A percentile compares a stretch with the other conserved stretches of the same genome.
These are phyloP conservation scores for Lepidurus packardi DNA, from an alignment of 1,140 invertebrate species.

Conservation along the genomic window DNA sequence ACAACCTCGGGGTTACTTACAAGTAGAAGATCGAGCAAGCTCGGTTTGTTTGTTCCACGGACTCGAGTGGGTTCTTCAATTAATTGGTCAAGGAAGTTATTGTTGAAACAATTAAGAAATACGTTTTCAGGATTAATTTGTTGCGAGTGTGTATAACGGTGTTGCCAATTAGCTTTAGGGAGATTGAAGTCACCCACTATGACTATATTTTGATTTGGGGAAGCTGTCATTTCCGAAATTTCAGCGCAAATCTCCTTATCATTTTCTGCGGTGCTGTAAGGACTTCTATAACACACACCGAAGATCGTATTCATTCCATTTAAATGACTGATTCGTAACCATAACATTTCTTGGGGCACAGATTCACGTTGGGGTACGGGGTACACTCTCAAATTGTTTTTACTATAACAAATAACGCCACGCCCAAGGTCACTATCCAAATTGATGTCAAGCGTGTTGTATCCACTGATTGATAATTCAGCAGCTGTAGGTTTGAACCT, in stretches of 20 bases:
- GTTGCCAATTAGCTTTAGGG: conserved; percentile 20
- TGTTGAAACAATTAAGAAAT: conserved; percentile 25
- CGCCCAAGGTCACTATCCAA: conserved; percentile 1
- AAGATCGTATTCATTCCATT: neutral
- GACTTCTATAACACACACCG: neutral
- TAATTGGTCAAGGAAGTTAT: conserved; percentile 22
- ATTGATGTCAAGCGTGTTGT: neutral
- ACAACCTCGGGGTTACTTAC: conserved; percentile 28
- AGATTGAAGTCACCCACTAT: neutral
- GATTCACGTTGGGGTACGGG: neutral
- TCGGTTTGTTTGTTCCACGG: conserved; percentile 20
- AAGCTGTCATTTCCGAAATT: conserved; percentile 18
- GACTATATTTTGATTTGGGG: conserved; percentile 5
- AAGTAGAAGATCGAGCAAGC: conserved; percentile 27
- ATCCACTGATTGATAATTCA: conserved; percentile 13
- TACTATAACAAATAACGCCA: conserved; percentile 17
- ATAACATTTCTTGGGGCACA: conserved; percentile 27
- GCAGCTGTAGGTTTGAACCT: conserved; percentile 23
- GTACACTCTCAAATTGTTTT: conserved; percentile 20
- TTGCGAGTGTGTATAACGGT: neutral
- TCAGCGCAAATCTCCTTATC: neutral
- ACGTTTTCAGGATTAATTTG: neutral
- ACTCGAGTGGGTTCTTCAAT: conserved; percentile 2
- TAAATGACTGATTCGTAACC: neutral
- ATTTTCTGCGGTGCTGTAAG: neutral